phyloP scores from a whole-genome alignment of 2,888 invertebrate species.

The Eurois occulta region DNA sequence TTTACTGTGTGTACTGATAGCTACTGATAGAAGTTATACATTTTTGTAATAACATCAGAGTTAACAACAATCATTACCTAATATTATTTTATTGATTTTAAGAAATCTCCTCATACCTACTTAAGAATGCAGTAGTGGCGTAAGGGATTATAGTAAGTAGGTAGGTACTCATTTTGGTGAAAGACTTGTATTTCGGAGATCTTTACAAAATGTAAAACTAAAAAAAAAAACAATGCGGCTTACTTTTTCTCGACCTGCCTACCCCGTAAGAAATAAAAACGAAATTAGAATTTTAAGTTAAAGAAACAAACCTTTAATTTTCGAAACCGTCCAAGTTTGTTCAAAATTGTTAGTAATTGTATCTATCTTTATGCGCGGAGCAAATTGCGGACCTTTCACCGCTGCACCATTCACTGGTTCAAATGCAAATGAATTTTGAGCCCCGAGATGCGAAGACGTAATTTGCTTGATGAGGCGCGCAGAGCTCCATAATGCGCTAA shows the following conservation, averaged over 20 bases:
- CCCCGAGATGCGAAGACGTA: constrained; percentile 72
- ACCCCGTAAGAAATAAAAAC: background rate
- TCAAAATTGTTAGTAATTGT: constrained; percentile 57
- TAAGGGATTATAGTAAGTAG: background rate
- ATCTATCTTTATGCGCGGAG: constrained; percentile 46
- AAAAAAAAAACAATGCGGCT: background rate
- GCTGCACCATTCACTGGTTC: constrained; percentile 72
- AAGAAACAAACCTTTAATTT: constrained; percentile 51
- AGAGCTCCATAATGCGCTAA: constrained; percentile 69
- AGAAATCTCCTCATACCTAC: background rate
- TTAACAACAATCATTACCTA: background rate
- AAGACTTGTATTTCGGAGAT: background rate
- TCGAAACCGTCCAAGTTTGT: constrained; percentile 57
- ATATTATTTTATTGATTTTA: background rate
- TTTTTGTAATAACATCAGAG: background rate
- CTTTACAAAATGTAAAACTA: background rate
- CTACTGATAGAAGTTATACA: background rate
- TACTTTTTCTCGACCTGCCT: background rate
- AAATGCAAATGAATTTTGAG: constrained; percentile 78
- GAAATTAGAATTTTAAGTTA: constrained; percentile 14
- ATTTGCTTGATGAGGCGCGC: constrained; percentile 76
- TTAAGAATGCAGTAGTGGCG: background rate
- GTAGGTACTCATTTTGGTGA: background rate
- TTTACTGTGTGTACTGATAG: background rate
- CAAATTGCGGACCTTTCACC: constrained; percentile 71